phyloP scores from a whole-genome alignment of 2,113 vertebrate species.

The Chitala chitala region DNA sequence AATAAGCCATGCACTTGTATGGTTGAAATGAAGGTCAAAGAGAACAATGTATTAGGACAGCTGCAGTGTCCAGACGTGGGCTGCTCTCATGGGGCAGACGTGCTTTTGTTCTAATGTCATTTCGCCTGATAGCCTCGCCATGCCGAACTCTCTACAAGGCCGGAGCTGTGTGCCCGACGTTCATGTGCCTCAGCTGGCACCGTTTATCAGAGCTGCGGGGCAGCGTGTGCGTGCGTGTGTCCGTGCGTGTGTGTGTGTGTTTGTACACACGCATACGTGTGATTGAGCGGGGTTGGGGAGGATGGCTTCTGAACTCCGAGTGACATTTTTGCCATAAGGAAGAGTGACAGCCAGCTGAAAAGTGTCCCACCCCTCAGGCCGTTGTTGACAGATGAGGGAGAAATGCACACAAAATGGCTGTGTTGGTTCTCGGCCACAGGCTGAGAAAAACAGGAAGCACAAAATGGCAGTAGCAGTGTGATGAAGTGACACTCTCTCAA shows the following conservation, averaged over 20 bases:
- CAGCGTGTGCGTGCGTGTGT: too few species aligned
- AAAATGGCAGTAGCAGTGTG: background rate
- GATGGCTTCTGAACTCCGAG: conserved; percentile 46
- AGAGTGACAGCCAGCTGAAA: conserved; percentile 40
- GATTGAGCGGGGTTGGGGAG: conserved; percentile 26
- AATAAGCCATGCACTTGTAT: background rate
- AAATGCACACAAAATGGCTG: conserved; percentile 47
- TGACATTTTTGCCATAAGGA: conserved; percentile 49
- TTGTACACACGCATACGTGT: too few species aligned
- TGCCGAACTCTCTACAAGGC: background rate
- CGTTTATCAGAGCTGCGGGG: conserved; percentile 60
- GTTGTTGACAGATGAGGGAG: conserved; percentile 50
- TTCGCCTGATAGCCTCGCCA: conserved; percentile 8
- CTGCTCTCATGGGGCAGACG: background rate
- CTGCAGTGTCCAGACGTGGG: background rate
- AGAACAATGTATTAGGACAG: background rate
- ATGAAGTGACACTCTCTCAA: background rate
- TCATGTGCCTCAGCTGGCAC: conserved; percentile 55
- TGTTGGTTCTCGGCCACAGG: conserved; percentile 33
- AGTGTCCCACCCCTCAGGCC: conserved; percentile 48
- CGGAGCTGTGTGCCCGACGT: conserved; percentile 39
- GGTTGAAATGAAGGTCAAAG: background rate
- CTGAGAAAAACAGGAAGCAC: background rate
- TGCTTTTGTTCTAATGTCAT: conserved; percentile 1
- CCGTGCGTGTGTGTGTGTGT: too few species aligned